A percentile compares a stretch with the other conserved stretches of the same genome.
Evolutionary conservation across 2,888 invertebrate species (phyloP).

Genomic region (Lithophane semibrunnea): DNA sequence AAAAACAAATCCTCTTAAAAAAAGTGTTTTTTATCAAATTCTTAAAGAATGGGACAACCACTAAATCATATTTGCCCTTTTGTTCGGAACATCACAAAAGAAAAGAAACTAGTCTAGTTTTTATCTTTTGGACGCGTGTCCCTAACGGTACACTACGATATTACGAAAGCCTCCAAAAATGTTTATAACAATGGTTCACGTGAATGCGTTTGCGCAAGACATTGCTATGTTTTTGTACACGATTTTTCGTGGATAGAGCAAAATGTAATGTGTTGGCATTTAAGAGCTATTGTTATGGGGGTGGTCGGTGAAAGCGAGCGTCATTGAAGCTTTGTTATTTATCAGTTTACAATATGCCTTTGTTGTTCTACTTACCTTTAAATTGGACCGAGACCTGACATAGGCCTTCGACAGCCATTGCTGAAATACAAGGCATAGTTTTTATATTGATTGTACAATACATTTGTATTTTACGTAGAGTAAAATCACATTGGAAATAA

Average conservation of each 20-base stretch:
- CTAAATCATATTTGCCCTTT: constrained; percentile 86
- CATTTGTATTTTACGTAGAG: neutral
- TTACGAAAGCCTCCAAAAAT: constrained; percentile 81
- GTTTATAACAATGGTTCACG: constrained; percentile 80
- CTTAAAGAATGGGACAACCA: constrained; percentile 76
- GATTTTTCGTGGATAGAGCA: constrained; percentile 82
- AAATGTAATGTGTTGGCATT: constrained; percentile 79
- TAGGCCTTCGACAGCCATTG: constrained; percentile 23
- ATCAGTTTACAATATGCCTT: constrained; percentile 62
- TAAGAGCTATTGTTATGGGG: constrained; percentile 77
- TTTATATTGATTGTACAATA: neutral
- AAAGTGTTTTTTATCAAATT: constrained; percentile 56
- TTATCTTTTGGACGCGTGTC: constrained; percentile 81
- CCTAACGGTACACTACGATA: constrained; percentile 84
- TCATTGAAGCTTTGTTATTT: constrained; percentile 68
- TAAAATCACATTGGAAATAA: neutral
- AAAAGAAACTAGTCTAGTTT: constrained; percentile 83
- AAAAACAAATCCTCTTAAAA: constrained; percentile 53
- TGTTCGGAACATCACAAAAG: constrained; percentile 83
- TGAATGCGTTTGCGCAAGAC: constrained; percentile 87
- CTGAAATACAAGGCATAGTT: neutral
- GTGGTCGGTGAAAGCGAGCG: constrained; percentile 87
- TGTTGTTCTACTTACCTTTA: constrained; percentile 60
- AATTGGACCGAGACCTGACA: constrained; percentile 35
- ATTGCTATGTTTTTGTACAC: constrained; percentile 83